Percentiles rank a stretch among this genome's conserved stretches.
Conservation (phyloP, 2,797 vertebrate genomes). For the Peromyscus nudipes region DNA sequence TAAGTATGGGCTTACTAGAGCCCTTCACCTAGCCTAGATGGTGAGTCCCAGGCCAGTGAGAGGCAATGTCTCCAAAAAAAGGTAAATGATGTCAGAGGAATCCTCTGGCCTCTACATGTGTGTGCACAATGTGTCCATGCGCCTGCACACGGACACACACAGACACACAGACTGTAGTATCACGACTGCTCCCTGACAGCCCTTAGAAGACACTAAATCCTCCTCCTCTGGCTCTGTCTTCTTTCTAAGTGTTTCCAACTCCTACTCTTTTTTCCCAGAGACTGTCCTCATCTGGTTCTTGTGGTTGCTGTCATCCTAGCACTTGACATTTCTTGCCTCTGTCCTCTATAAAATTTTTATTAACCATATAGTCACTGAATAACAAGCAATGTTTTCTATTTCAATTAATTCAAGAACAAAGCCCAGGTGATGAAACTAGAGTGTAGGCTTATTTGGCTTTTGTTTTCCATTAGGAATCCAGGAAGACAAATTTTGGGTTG, state of each 20-base stretch:
- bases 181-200: no score
- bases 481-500: constrained; percentile 13
- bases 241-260: not conserved
- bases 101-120: no score
- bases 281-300: not conserved
- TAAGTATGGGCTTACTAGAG: no score
- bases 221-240: not conserved
- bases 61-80: no score
- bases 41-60: no score
- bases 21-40: no score
- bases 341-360: not conserved
- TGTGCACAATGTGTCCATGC: no score
- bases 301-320: not conserved
- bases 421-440: not conserved
- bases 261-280: not conserved
- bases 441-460: not conserved
- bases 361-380: not conserved
- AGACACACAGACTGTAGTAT: no score
- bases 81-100: no score
- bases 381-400: not conserved
- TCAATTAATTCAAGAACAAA: not conserved
- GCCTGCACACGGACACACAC: no score
- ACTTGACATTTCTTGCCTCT: not conserved
- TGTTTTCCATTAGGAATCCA: not conserved
- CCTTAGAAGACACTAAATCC: not conserved